These are phyloP conservation scores for Nomada lathburiana DNA, from an alignment of 2,888 invertebrate genomes.

Conservation along the genomic window DNA sequence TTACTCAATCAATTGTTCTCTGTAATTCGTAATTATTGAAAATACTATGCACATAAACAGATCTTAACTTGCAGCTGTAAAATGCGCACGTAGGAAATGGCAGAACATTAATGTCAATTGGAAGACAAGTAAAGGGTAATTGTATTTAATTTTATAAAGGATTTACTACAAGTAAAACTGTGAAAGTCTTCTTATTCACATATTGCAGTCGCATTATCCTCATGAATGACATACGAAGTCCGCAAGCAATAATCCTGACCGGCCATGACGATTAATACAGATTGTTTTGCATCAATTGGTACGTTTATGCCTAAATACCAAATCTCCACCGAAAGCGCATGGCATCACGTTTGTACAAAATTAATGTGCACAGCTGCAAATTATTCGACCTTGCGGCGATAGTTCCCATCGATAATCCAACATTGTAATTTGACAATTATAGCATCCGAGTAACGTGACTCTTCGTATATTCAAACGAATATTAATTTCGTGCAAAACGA, in stretches of 20 bases:
- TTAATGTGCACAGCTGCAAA: slow-evolving; percentile 13
- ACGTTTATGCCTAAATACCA: slow-evolving; percentile 5
- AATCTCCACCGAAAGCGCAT: not conserved
- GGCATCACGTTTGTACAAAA: not conserved
- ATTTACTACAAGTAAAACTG: no score
- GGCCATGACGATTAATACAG: not conserved
- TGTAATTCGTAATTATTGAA: no score
- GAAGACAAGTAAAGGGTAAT: no score
- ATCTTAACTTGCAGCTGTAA: no score
- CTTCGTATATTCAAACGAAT: not conserved
- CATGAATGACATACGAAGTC: not conserved
- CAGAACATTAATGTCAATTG: no score
- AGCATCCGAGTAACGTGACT: not conserved
- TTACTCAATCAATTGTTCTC: no score
- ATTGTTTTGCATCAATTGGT: not conserved
- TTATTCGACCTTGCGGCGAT: not conserved
- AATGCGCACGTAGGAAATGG: no score
- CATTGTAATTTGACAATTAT: slow-evolving; percentile 3
- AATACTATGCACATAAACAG: no score
- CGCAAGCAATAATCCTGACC: not conserved
- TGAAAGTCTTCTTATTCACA: no score
- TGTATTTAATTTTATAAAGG: no score
- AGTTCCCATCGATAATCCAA: slow-evolving; percentile 25
- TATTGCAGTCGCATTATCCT: no score
- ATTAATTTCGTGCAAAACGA: slow-evolving; percentile 6